phyloP scores from a whole-genome alignment of 2,888 invertebrate genomes.

The Ernsta delagoae region DNA sequence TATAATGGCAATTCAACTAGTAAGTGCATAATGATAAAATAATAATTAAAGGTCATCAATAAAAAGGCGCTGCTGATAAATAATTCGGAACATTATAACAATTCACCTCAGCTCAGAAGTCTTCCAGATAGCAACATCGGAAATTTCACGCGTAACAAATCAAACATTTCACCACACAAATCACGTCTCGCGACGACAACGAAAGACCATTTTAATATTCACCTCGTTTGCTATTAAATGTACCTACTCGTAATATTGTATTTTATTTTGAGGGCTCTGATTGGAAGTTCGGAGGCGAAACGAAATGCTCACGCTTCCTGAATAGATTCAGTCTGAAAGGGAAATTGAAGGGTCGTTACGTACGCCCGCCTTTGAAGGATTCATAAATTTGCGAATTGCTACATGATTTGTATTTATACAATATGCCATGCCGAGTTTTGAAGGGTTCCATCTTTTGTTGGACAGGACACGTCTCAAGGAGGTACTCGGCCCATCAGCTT shows the following conservation, averaged over 20 bases:
- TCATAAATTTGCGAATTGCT: slow-evolving; percentile 71
- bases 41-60: background rate
- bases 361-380: slow-evolving; percentile 62
- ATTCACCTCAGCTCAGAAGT: too few species aligned
- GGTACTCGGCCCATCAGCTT: background rate
- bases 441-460: slow-evolving; percentile 38
- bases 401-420: slow-evolving; percentile 63
- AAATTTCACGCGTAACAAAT: slow-evolving; percentile 15
- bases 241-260: slow-evolving; percentile 57
- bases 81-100: too few species aligned
- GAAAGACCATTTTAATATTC: slow-evolving; percentile 67
- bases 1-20: slow-evolving; percentile 15
- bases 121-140: slow-evolving; percentile 14
- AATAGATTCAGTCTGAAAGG: slow-evolving; percentile 76
- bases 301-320: slow-evolving; percentile 73
- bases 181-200: slow-evolving; percentile 53
- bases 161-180: slow-evolving; percentile 39
- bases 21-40: background rate
- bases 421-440: slow-evolving; percentile 46
- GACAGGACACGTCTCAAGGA: slow-evolving; percentile 23
- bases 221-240: slow-evolving; percentile 65
- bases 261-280: slow-evolving; percentile 66
- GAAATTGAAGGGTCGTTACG: slow-evolving; percentile 80
- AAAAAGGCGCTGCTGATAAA: too few species aligned
- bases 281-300: slow-evolving; percentile 63